Evolutionary conservation across 2,113 vertebrate species (phyloP).

Genomic region (Notarius quadriscutis): DNA sequence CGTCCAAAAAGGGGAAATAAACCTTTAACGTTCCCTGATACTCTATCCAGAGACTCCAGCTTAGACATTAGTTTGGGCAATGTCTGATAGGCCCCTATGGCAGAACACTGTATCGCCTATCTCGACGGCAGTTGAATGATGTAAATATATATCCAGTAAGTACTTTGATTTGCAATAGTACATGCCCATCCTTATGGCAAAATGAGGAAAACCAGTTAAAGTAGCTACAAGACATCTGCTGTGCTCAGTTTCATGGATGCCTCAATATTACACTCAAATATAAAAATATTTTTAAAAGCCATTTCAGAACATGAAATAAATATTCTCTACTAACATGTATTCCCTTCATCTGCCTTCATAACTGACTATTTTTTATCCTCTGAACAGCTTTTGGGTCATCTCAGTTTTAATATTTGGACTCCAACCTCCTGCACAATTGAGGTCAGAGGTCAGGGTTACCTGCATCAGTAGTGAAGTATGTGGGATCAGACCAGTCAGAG

Average conservation of each 20-base stretch:
- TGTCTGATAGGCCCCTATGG: no score
- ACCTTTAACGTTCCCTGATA: no score
- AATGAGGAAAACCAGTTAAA: background rate
- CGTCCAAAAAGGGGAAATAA: no score
- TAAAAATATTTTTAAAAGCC: background rate
- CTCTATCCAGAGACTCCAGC: no score
- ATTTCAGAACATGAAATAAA: background rate
- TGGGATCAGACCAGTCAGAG: slow-evolving; percentile 66
- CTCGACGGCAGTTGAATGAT: no score
- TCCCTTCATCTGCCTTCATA: background rate
- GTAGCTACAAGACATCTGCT: background rate
- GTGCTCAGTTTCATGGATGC: background rate
- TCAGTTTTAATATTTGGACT: background rate
- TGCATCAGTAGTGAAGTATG: slow-evolving; percentile 58
- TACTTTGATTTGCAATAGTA: background rate
- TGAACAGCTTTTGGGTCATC: background rate
- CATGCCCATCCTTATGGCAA: background rate
- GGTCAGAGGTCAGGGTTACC: slow-evolving; percentile 46
- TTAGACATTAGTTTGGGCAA: no score
- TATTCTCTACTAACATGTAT: background rate
- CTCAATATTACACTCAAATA: background rate
- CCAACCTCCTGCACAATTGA: background rate
- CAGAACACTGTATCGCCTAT: no score
- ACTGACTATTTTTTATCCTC: no score
- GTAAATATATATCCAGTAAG: background rate